phyloP scores from a whole-genome alignment of 2,888 invertebrate genomes.

The Rhabditoides inermis region DNA sequence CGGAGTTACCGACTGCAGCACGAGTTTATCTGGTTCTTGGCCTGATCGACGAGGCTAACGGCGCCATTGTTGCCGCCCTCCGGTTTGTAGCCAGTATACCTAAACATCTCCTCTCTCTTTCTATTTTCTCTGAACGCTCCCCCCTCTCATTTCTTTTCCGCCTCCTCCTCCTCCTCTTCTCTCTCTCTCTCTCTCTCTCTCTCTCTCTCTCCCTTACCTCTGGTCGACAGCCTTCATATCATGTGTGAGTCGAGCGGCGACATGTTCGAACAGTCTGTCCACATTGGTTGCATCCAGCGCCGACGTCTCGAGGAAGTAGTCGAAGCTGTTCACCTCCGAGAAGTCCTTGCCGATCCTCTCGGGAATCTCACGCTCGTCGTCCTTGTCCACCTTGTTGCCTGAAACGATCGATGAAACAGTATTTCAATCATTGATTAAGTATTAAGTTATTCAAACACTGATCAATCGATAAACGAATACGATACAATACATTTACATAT shows the following conservation, averaged over 20 bases:
- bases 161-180: too few species aligned
- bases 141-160: too few species aligned
- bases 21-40: conserved; percentile 29
- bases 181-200: background rate
- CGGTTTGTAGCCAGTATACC: conserved; percentile 27
- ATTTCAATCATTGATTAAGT: too few species aligned
- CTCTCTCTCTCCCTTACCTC: conserved; percentile 20
- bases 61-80: conserved; percentile 11
- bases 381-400: conserved; percentile 94
- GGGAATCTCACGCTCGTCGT: conserved; percentile 82
- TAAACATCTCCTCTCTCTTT: conserved; percentile 6
- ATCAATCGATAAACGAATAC: background rate
- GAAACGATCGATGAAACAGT: conserved; percentile 17
- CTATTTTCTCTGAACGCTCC: too few species aligned
- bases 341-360: conserved; percentile 86
- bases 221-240: conserved; percentile 51
- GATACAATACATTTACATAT: background rate
- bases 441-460: background rate
- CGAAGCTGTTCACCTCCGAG: conserved; percentile 69
- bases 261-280: conserved; percentile 88
- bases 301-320: conserved; percentile 88
- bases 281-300: conserved; percentile 97
- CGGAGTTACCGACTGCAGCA: conserved; percentile 31
- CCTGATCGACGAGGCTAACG: conserved; percentile 33
- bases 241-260: conserved; percentile 61